These are phyloP conservation scores for Pteromalus puparum DNA, from an alignment of 1,140 invertebrate species.

Conservation along the genomic window DNA sequence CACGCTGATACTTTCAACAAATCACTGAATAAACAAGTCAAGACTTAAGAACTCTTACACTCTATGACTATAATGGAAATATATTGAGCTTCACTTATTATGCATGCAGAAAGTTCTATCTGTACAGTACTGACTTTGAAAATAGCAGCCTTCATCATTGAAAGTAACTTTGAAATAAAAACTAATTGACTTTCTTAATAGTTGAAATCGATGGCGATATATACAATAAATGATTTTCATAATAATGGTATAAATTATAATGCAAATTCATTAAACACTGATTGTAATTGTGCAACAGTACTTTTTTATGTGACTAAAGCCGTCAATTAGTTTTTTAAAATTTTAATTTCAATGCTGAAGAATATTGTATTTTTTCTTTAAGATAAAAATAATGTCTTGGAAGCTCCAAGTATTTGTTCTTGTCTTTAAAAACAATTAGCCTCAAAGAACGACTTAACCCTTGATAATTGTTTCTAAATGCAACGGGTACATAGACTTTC, in stretches of 20 bases:
- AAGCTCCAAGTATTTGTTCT: background rate
- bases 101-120: constrained; percentile 15
- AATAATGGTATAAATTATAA: background rate
- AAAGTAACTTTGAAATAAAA: constrained; percentile 20
- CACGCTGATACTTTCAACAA: constrained; percentile 23
- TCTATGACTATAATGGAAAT: constrained; percentile 8
- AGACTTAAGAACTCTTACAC: constrained; percentile 19
- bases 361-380: constrained; percentile 2
- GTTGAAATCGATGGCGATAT: background rate
- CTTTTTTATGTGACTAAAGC: background rate
- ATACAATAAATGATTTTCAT: background rate
- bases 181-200: constrained; percentile 23
- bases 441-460: background rate
- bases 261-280: background rate
- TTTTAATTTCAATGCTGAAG: constrained; percentile 18
- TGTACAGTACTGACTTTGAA: constrained; percentile 10
- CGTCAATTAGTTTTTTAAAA: constrained; percentile 22
- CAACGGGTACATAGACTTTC: constrained; percentile 17
- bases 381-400: constrained; percentile 15
- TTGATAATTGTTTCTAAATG: constrained; percentile 2
- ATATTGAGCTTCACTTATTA: constrained; percentile 20
- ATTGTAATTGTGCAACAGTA: background rate
- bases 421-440: constrained; percentile 5
- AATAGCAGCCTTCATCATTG: background rate
- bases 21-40: constrained; percentile 36